Evolutionary conservation across 2,113 vertebrate species (phyloP), one percentile per base, ranked within the genome.

Genomic region (Dromaius novaehollandiae): DNA sequence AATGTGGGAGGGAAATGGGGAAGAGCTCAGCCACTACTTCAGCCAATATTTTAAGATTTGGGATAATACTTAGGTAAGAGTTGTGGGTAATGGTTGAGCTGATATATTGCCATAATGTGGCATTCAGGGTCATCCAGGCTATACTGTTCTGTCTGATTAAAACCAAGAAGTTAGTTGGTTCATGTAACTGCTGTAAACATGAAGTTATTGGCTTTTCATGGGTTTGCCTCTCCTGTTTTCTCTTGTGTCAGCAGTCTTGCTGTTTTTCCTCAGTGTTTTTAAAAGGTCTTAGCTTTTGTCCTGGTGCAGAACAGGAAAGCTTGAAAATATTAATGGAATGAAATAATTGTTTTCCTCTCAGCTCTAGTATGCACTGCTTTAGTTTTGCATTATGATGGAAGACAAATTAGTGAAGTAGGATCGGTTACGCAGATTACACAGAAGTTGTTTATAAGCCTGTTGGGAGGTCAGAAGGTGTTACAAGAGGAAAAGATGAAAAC

Each of bases 401-500:
- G 94, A 91, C 58, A 93, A 90, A 92, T 87, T 73, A 96, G 82
- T 95, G 58, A 85, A 10, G 46, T 89, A 77, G 22, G 83, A 86
- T 96, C 74, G 7, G 77, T 91, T 96, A 94, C 22, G 46, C 91
- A 93, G 85, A 87, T 96, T 95, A 93, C 76, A 84, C 81, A 93
- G 81, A 88, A 95, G 80, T 95, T 97, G 93, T 97, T 97, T 96
- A 93, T 97, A 95, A 94, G 87, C 95, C 93, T 87, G 34, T 58
- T 85, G 80, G 63, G 93, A 95, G 95, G 92, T 95, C 95, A 97
- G 94, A 96, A 95, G 93, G 95, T 96, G 87, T 91, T 95, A 94
- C 79, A 86, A 97, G 74, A 97, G 97, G 96, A 97, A 97, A 97
- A 96, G 95, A 94, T 11, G 0, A 97, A 97, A 97, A 97, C 91